phyloP scores from a whole-genome alignment of 2,113 vertebrate species.

The Nematolebias whitei region DNA sequence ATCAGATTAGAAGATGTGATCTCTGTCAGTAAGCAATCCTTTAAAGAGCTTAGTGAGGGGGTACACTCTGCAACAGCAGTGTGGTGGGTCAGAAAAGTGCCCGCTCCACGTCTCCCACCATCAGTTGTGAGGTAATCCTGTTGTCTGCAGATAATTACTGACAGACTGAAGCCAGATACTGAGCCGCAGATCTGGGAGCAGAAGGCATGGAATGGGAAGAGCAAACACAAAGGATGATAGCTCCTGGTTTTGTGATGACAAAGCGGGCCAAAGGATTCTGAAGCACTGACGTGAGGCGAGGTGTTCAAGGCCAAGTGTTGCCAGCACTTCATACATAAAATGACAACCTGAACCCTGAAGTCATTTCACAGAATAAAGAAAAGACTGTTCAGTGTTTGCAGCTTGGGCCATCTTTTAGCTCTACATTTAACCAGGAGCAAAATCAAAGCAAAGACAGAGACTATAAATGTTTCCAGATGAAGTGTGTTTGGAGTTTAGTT shows the following conservation, averaged over 20 bases:
- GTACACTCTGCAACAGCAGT: slow-evolving; percentile 45
- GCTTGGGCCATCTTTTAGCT: not conserved
- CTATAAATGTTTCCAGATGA: not conserved
- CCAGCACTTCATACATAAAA: not conserved
- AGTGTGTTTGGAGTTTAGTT: not conserved
- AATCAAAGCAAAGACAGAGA: not conserved
- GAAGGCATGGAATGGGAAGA: not conserved
- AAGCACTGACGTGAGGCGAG: not conserved
- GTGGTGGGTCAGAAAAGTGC: slow-evolving; percentile 57
- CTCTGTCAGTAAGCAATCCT: slow-evolving; percentile 65
- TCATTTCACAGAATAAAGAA: not conserved
- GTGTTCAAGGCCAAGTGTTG: slow-evolving; percentile 9
- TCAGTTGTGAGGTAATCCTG: slow-evolving; percentile 53
- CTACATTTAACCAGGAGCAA: not conserved
- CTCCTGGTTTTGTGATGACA: slow-evolving; percentile 48
- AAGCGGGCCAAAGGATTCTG: slow-evolving; percentile 21
- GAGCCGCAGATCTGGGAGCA: slow-evolving; percentile 6
- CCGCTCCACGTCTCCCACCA: slow-evolving; percentile 37
- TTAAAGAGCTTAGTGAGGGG: slow-evolving; percentile 71
- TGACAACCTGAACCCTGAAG: not conserved
- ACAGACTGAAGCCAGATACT: slow-evolving; percentile 29
- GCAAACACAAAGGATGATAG: slow-evolving; percentile 33
- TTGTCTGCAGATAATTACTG: slow-evolving; percentile 50
- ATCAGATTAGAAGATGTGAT: slow-evolving; percentile 69
- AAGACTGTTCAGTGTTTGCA: slow-evolving; percentile 7